phyloP scores from a whole-genome alignment of 2,888 invertebrate genomes.

The Parnassius glacialis region DNA sequence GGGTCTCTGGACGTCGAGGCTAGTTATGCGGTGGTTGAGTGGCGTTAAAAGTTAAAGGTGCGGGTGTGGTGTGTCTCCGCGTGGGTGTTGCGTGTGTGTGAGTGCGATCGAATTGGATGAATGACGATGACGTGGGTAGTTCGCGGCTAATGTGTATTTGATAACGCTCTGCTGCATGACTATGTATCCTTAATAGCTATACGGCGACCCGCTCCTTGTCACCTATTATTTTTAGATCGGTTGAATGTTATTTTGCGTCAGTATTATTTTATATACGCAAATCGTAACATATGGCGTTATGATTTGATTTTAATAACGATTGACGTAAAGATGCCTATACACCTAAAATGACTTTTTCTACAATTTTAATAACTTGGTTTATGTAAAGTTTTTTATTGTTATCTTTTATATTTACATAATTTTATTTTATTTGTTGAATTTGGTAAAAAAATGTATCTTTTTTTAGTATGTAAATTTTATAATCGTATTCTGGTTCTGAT shows the following conservation, averaged over 20 bases:
- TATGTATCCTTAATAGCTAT: slow-evolving; percentile 41
- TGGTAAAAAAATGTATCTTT: too few relatives aligned
- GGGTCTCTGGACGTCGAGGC: slow-evolving; percentile 32
- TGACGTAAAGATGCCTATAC: not conserved
- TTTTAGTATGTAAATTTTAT: too few relatives aligned
- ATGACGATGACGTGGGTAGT: slow-evolving; percentile 72
- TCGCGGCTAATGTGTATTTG: slow-evolving; percentile 65
- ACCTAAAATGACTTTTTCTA: not conserved
- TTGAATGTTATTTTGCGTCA: slow-evolving; percentile 33
- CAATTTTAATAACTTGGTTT: too few relatives aligned
- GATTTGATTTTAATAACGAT: not conserved
- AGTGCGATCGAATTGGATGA: slow-evolving; percentile 74
- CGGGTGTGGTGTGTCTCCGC: slow-evolving; percentile 30
- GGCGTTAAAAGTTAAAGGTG: slow-evolving; percentile 31
- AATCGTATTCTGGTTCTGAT: not conserved
- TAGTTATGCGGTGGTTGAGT: slow-evolving; percentile 34
- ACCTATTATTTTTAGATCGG: slow-evolving; percentile 69
- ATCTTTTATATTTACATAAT: too few relatives aligned
- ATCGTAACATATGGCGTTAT: slow-evolving; percentile 21
- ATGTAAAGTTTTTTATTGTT: too few relatives aligned
- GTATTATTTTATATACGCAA: slow-evolving; percentile 5
- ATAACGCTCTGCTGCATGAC: slow-evolving; percentile 51
- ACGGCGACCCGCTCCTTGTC: slow-evolving; percentile 42
- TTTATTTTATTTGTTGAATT: too few relatives aligned
- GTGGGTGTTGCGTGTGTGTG: slow-evolving; percentile 49